Percentiles rank a stretch among this genome's conserved stretches.
phyloP scores from a whole-genome alignment of 2,113 vertebrate genomes.

The Thamnophis sirtalis region DNA sequence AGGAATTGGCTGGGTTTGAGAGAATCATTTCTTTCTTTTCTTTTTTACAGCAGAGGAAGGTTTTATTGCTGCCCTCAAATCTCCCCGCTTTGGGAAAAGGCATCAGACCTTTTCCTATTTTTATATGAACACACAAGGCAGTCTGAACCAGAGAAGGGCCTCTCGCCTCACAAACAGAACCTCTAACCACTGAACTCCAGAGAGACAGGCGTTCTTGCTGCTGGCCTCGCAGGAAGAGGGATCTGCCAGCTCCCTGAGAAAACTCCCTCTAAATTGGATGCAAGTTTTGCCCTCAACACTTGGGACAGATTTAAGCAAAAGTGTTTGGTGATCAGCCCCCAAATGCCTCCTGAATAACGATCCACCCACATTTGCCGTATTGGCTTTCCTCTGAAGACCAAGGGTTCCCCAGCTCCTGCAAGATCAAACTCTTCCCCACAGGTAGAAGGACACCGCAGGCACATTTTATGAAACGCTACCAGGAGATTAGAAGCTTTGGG shows the following conservation, averaged over 20 bases:
- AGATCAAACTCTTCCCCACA: not conserved
- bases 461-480: no score
- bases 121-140: no score
- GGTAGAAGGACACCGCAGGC: not conserved
- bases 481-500: not conserved
- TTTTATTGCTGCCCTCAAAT: no score
- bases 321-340: not conserved
- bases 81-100: no score
- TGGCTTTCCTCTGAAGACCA: not conserved
- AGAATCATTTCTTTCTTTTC: not conserved
- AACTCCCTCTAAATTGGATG: rapidly evolving
- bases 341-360: not conserved
- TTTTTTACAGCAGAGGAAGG: no score
- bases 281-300: not conserved
- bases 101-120: no score
- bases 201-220: no score
- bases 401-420: not conserved
- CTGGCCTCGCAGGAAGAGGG: not conserved
- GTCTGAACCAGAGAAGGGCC: no score
- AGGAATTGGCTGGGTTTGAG: not conserved
- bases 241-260: not conserved
- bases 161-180: no score
- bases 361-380: not conserved
- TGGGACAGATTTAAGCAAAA: not conserved
- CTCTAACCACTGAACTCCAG: no score